Conservation (phyloP, 2,888 invertebrate genomes). For the Sycophila texana region DNA sequence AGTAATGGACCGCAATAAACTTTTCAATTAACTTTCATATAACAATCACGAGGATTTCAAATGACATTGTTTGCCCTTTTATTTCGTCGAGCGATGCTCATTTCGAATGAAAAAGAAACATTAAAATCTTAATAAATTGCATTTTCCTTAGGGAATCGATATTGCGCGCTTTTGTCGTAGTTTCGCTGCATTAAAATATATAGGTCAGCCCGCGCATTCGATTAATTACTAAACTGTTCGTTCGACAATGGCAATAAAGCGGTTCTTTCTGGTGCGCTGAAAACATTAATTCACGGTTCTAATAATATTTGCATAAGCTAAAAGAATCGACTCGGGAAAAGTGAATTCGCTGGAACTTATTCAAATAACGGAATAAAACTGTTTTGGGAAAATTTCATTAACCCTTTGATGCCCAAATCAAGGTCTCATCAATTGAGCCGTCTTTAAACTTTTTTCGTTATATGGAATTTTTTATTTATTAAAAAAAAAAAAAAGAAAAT, state of each 20-base stretch:
- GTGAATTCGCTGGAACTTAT: not conserved
- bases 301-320: not conserved
- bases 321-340: not conserved
- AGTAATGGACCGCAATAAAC: too few species aligned
- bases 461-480: too few species aligned
- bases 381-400: too few species aligned
- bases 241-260: slow-evolving; percentile 28
- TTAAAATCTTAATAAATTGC: slow-evolving; percentile 20
- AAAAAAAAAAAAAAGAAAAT: too few species aligned
- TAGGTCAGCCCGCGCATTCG: slow-evolving; percentile 34
- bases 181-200: slow-evolving; percentile 39
- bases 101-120: not conserved
- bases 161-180: slow-evolving; percentile 12
- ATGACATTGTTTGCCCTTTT: slow-evolving; percentile 6
- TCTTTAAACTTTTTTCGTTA: too few species aligned
- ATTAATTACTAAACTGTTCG: slow-evolving; percentile 33
- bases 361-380: too few species aligned
- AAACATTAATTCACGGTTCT: not conserved
- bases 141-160: slow-evolving; percentile 26
- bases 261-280: slow-evolving; percentile 9
- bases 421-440: too few species aligned
- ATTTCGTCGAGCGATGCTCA: not conserved
- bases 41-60: not conserved
- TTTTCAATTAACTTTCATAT: too few species aligned
- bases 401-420: too few species aligned